Evolutionary conservation across 2,888 invertebrate species (phyloP).

Genomic region (Gisinianus flammeolus): DNA sequence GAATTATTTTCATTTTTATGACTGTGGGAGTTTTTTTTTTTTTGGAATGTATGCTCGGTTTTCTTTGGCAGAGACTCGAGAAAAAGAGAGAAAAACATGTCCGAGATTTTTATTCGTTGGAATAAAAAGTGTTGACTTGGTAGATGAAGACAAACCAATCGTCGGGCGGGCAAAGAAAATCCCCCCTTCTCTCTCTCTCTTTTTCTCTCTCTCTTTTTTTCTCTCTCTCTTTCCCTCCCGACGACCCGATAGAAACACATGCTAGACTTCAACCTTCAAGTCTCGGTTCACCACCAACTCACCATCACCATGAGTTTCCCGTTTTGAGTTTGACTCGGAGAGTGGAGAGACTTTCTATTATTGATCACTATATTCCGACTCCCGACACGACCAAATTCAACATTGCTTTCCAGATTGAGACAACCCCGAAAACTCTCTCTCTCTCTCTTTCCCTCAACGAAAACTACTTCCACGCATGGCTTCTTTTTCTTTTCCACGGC

Average conservation of each 20-base stretch:
- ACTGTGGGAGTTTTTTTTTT: no score
- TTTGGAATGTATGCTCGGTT: no score
- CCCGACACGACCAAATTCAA: constrained; percentile 18
- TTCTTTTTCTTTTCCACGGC: constrained; percentile 27
- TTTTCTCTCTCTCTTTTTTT: no score
- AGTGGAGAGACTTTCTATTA: constrained; percentile 38
- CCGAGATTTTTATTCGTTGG: constrained; percentile 35
- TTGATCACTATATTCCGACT: no score
- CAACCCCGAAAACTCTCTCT: constrained; percentile 1
- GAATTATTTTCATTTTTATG: no score
- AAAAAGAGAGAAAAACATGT: constrained; percentile 30
- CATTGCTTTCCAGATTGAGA: not conserved
- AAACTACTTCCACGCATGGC: constrained; percentile 36
- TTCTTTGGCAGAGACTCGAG: constrained; percentile 1
- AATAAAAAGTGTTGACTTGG: constrained; percentile 38
- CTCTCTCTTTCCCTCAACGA: constrained; percentile 7
- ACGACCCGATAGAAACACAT: constrained; percentile 33
- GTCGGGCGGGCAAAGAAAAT: constrained; percentile 18
- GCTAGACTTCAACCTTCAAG: constrained; percentile 37
- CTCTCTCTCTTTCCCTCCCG: no score
- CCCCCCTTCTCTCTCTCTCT: not conserved
- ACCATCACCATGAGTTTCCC: constrained; percentile 24
- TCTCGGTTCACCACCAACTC: constrained; percentile 36
- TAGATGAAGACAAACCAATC: constrained; percentile 34
- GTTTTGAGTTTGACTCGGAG: constrained; percentile 26